These are phyloP conservation scores for Astatotilapia flaviijosephi DNA, from an alignment of 2,113 vertebrate species.

Conservation along the genomic window DNA sequence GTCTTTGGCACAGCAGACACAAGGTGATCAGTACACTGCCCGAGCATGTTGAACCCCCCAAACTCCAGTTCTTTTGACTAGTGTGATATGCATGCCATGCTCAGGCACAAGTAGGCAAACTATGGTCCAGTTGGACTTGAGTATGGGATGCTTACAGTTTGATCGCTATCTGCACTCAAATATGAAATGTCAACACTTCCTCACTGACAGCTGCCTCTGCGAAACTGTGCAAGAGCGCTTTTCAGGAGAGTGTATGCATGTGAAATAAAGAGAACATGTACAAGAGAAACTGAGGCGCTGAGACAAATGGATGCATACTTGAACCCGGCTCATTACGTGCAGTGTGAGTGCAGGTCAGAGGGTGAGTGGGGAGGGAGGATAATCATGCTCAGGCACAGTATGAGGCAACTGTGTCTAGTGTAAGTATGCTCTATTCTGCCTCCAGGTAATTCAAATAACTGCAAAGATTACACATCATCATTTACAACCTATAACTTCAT, in stretches of 20 bases:
- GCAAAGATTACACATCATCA: background rate
- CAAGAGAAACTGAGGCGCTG: background rate
- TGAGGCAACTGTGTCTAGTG: background rate
- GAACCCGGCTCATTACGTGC: background rate
- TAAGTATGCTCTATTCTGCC: background rate
- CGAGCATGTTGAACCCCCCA: background rate
- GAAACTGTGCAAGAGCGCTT: background rate
- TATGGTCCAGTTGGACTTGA: background rate
- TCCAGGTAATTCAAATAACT: background rate
- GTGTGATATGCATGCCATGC: background rate
- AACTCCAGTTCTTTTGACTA: background rate
- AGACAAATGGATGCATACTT: background rate
- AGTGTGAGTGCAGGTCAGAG: background rate
- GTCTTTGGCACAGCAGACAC: background rate
- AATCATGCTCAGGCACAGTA: background rate
- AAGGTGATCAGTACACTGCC: background rate
- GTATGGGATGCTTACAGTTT: background rate
- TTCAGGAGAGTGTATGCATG: background rate
- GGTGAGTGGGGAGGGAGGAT: background rate
- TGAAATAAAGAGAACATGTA: background rate
- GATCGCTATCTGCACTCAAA: background rate
- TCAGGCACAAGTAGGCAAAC: background rate
- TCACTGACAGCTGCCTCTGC: background rate
- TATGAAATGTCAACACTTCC: background rate
- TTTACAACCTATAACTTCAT: background rate